These are phyloP conservation scores for Chiloscyllium plagiosum DNA, from an alignment of 2,113 vertebrate genomes.

Conservation along the genomic window DNA sequence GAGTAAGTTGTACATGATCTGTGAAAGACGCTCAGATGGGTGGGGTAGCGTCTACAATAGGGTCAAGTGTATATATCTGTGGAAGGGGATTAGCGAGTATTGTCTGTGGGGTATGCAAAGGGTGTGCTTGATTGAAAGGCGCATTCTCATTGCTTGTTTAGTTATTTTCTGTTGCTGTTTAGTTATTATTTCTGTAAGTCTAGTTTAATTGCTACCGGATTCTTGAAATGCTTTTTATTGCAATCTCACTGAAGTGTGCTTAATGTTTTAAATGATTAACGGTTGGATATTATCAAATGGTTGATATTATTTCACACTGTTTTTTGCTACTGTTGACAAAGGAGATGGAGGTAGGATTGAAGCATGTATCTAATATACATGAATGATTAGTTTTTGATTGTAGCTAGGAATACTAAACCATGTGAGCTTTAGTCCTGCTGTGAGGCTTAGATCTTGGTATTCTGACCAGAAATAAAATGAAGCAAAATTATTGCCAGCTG, in stretches of 20 bases:
- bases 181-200: neutral
- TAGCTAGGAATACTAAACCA: conserved; percentile 39
- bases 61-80: neutral
- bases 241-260: neutral
- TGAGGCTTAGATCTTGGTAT: neutral
- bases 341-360: conserved; percentile 40
- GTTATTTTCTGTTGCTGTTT: neutral
- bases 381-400: conserved; percentile 46
- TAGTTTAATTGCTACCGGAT: neutral
- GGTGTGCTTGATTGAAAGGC: neutral
- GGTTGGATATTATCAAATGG: neutral
- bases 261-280: neutral
- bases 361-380: neutral
- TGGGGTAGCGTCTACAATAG: neutral
- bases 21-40: too few relatives aligned
- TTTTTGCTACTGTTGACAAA: conserved; percentile 42
- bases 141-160: neutral
- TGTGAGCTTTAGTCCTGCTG: conserved; percentile 39
- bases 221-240: neutral
- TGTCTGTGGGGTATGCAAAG: neutral
- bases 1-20: neutral
- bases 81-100: neutral
- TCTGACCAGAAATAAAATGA: conserved; percentile 18
- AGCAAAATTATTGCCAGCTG: conserved; percentile 11
- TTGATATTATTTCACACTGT: conserved; percentile 40